A percentile compares a stretch with the other conserved stretches of the same genome.
Conservation (phyloP, 2,888 invertebrate species). For the Emmelina monodactyla region DNA sequence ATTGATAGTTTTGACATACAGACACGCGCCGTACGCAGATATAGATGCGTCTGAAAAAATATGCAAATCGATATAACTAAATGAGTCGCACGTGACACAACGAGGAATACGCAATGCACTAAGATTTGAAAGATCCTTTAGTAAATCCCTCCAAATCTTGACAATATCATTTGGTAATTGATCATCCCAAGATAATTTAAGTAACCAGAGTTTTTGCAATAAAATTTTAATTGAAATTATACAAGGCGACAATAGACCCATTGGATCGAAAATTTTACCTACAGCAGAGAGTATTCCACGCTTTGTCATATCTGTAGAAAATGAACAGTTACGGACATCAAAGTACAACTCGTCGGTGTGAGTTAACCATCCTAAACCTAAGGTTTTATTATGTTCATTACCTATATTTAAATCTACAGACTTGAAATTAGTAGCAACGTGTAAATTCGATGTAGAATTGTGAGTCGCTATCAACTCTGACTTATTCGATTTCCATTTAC, state of each 20-base stretch:
- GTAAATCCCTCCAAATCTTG: constrained; percentile 2
- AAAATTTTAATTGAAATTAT: constrained; percentile 10
- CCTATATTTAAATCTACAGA: constrained; percentile 11
- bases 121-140: neutral
- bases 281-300: constrained; percentile 10
- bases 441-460: too few species aligned
- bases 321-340: constrained; percentile 3
- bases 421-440: constrained; percentile 5
- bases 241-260: constrained; percentile 9
- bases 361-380: constrained; percentile 15
- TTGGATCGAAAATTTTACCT: constrained; percentile 12
- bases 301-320: constrained; percentile 5
- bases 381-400: constrained; percentile 8
- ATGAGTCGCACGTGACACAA: constrained; percentile 2
- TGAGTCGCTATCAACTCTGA: too few species aligned
- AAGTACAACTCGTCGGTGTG: constrained; percentile 11
- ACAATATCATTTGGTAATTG: constrained; percentile 4
- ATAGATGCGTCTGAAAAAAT: constrained; percentile 8
- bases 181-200: constrained; percentile 10
- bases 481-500: constrained; percentile 19
- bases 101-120: constrained; percentile 1
- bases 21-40: constrained; percentile 20
- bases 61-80: constrained; percentile 1
- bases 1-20: too few species aligned
- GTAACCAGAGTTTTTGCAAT: constrained; percentile 10